Percentiles rank a stretch among this genome's conserved stretches.
Conservation (phyloP, 2,888 invertebrate species). For the Auanema freiburgensis region DNA sequence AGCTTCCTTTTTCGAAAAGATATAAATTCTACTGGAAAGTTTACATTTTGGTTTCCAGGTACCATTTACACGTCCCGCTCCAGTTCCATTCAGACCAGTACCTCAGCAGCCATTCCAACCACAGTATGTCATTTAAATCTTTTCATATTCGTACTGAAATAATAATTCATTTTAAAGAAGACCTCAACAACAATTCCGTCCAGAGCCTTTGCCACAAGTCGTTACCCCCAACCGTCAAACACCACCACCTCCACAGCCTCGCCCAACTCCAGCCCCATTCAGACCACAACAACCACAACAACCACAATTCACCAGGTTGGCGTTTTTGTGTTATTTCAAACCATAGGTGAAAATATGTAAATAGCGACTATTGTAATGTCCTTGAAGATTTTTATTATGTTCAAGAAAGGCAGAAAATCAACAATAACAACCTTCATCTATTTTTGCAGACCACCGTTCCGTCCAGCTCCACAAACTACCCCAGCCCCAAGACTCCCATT, state of each 20-base stretch:
- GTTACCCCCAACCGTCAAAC: constrained; percentile 6
- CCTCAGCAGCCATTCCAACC: constrained; percentile 2
- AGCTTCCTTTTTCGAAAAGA: too few relatives aligned
- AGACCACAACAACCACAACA: constrained; percentile 30
- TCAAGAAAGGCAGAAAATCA: not conserved
- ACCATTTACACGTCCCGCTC: constrained; percentile 10
- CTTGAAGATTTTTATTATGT: not conserved
- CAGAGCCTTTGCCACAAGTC: constrained; percentile 15
- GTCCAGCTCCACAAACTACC: constrained; percentile 35
- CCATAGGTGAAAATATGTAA: too few relatives aligned
- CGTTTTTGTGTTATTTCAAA: not conserved
- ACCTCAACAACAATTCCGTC: constrained; percentile 18
- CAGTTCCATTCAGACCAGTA: constrained; percentile 8
- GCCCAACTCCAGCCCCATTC: constrained; percentile 33
- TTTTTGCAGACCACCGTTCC: constrained; percentile 6
- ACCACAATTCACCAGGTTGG: constrained; percentile 11
- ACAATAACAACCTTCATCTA: not conserved
- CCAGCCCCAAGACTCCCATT: constrained; percentile 38
- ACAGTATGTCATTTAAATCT: not conserved
- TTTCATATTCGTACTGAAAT: not conserved
- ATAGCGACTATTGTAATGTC: too few relatives aligned
- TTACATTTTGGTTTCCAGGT: not conserved
- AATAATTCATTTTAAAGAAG: not conserved
- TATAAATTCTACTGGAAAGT: too few relatives aligned
- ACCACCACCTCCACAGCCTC: constrained; percentile 17